phyloP scores from a whole-genome alignment of 2,797 vertebrate species.

The Emys orbicularis region DNA sequence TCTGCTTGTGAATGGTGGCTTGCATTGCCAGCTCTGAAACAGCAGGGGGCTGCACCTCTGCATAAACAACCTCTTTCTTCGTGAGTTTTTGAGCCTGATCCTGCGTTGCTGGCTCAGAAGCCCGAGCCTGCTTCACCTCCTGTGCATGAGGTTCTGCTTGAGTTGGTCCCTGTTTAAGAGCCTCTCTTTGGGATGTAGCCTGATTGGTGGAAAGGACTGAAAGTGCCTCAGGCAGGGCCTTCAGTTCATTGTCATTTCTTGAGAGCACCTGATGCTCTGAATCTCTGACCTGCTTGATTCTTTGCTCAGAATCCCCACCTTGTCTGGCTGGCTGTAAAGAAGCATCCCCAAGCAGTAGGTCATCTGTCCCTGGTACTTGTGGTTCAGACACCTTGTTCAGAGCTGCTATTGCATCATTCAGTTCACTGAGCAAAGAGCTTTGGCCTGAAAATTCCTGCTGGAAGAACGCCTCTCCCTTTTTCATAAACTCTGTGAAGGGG shows the following conservation, averaged over 20 bases:
- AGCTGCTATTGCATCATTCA: constrained; percentile 62
- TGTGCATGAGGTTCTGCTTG: background rate
- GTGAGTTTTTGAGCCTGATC: background rate
- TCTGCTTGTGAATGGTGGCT: background rate
- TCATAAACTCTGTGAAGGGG: constrained; percentile 38
- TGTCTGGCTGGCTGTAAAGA: fast-evolving
- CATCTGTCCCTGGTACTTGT: background rate
- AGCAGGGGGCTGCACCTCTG: fast-evolving
- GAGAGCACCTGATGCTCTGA: background rate
- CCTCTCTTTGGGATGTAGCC: background rate
- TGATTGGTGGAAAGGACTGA: fast-evolving
- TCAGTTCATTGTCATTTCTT: background rate
- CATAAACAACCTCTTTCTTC: fast-evolving
- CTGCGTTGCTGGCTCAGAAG: background rate
- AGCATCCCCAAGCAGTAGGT: background rate
- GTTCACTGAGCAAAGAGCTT: constrained; percentile 71
- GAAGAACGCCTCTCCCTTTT: constrained; percentile 31
- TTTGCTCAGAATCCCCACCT: background rate
- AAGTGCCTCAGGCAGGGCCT: background rate
- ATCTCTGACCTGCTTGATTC: fast-evolving
- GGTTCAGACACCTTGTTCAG: constrained; percentile 45
- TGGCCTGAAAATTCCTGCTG: background rate
- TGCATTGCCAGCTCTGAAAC: fast-evolving
- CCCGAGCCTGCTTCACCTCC: background rate
- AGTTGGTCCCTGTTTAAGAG: background rate